Evolutionary conservation across 2,797 vertebrate species (phyloP), one percentile per base, ranked within the genome.

Genomic region (Euphonia xanthogaster): DNA sequence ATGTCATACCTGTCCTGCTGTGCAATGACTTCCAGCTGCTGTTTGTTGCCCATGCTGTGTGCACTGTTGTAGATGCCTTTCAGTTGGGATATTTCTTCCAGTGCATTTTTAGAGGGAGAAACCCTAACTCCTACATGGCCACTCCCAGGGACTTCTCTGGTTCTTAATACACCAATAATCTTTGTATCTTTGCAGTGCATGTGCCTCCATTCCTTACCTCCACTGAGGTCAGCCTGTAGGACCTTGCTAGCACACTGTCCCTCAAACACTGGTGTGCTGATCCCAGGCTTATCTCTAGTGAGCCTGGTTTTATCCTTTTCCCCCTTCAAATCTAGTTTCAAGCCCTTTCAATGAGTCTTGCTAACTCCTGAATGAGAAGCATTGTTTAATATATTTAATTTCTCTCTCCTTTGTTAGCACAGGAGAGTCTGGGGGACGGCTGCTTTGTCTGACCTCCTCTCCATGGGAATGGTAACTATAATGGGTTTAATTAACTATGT

Each of bases 401-500:
- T 97, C 90, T 97, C 73, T 85, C 72, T 94, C 95, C 96, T 97
- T 98, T 97, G 96, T 97, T 96, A 95, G 91, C 72, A 85, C 16
- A 81, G 90, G 65, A 83, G 90, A 97, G 90, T 96, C 74, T 91
- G 89, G 96, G 96, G 94, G 95, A 93, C 0, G 42, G 85, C 78
- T 62, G 81, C 97, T 98, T 98, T 97, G 88, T 97, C 91, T 98
- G 98, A 97, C 97, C 97, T 97, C 72, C 58, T 65, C 82, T 98
- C 96, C 94, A 94, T 88, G 97, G 97, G 97, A 96, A 97, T 96
- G 97, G 97, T 97, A 96, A 97, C 97, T 93, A 91, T 98, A 98
- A 98, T 98, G 97, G 96, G 79, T 98, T 98, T 98, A 98, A 98
- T 98, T 98, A 98, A 98, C 97, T 98, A 97, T 98, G 97, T 97